These are phyloP conservation scores for Hipposideros armiger DNA, from an alignment of 2,113 vertebrate species.

Conservation along the genomic window DNA sequence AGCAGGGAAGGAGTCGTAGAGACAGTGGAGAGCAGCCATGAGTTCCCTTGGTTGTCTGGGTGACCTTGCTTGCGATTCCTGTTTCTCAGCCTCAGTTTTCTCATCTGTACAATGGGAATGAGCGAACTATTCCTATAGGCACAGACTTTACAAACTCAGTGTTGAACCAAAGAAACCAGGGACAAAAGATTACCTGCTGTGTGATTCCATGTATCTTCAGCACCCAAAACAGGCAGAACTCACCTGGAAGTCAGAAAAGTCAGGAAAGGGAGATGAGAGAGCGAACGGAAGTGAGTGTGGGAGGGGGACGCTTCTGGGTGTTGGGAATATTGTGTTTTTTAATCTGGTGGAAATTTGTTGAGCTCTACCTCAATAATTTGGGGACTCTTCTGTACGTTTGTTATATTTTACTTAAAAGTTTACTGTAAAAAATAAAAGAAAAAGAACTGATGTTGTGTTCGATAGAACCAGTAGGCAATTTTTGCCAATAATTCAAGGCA, in stretches of 20 bases:
- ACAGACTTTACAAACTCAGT: background rate
- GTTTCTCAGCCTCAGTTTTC: background rate
- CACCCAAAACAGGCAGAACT: background rate
- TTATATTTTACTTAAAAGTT: background rate
- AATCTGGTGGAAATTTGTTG: background rate
- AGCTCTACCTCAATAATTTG: background rate
- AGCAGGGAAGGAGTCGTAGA: background rate
- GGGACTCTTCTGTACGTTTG: background rate
- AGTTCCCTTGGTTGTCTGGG: background rate
- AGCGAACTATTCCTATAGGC: fast-evolving
- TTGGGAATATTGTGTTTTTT: background rate
- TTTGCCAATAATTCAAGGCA: background rate
- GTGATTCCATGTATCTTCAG: background rate
- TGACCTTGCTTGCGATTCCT: background rate
- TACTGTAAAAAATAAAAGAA: background rate
- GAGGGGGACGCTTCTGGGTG: fast-evolving
- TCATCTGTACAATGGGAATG: background rate
- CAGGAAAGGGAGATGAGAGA: background rate
- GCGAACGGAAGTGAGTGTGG: background rate
- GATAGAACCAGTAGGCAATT: background rate
- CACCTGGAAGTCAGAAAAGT: background rate
- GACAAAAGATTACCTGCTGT: background rate
- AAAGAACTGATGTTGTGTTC: background rate
- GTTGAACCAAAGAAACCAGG: background rate
- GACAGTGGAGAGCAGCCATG: too few relatives aligned